phyloP scores from a whole-genome alignment of 2,888 invertebrate species.

The Erebia palarica region DNA sequence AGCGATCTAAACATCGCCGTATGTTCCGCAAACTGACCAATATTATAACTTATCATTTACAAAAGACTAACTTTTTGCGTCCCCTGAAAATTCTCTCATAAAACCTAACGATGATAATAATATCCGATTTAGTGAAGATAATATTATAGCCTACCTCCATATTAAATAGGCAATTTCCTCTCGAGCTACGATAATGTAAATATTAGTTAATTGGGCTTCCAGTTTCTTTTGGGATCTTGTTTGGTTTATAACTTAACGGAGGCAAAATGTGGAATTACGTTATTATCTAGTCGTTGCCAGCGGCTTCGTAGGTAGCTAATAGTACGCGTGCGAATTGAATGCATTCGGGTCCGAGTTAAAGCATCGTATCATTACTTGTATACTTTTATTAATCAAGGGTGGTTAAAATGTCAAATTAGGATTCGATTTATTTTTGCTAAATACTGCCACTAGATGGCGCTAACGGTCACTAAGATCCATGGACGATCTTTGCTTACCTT shows the following conservation, averaged over 20 bases:
- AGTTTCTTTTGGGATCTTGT: constrained; percentile 10
- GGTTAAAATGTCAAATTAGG: too few relatives aligned
- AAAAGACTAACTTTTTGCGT: background rate
- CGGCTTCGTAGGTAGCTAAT: background rate
- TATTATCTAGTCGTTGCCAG: background rate
- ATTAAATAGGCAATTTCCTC: constrained; percentile 13
- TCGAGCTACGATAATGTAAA: constrained; percentile 15
- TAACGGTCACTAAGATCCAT: too few relatives aligned
- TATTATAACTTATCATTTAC: background rate
- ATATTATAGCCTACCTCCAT: constrained; percentile 11
- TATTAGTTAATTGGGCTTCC: constrained; percentile 14
- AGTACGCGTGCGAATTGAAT: too few relatives aligned
- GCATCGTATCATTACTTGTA: too few relatives aligned
- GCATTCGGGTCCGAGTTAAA: too few relatives aligned
- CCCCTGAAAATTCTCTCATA: constrained; percentile 8
- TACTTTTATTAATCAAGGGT: too few relatives aligned
- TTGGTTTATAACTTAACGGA: constrained; percentile 4
- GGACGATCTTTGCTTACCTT: too few relatives aligned
- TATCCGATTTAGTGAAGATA: constrained; percentile 5
- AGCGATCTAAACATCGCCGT: too few relatives aligned
- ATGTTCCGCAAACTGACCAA: too few relatives aligned
- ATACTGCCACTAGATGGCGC: too few relatives aligned
- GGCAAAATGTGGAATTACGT: constrained; percentile 5
- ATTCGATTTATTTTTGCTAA: too few relatives aligned
- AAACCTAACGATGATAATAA: constrained; percentile 12